Conservation (phyloP, 2,797 vertebrate genomes). For the Parauchenoglanis punctatus region DNA sequence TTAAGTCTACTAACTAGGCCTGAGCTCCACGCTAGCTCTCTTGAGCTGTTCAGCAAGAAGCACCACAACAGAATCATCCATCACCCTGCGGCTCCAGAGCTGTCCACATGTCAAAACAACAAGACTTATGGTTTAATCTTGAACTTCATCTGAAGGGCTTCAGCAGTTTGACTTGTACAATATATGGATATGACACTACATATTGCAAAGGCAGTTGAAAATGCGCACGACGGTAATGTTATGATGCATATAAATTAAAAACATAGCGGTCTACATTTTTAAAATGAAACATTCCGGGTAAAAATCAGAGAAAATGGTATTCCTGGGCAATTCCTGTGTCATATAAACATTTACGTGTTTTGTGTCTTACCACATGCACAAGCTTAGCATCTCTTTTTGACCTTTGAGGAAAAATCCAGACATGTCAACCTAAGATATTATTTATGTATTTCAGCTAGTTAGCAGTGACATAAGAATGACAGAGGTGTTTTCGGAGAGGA, state of each 20-base stretch:
- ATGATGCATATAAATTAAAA: not conserved
- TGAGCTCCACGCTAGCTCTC: not conserved
- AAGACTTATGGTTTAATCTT: conserved; percentile 27
- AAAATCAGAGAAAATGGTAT: not conserved
- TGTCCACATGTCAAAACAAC: conserved; percentile 21
- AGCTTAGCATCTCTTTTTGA: not conserved
- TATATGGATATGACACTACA: not conserved
- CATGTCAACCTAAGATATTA: not conserved
- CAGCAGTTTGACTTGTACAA: not conserved
- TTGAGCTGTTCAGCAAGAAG: not conserved
- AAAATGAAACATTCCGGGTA: not conserved
- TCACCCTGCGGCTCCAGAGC: conserved; percentile 8
- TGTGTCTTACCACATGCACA: not conserved
- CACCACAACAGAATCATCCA: not conserved
- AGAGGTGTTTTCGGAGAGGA: not conserved
- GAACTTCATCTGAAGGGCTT: conserved; percentile 15
- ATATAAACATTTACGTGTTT: not conserved
- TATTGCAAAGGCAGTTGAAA: not conserved
- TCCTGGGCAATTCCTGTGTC: not conserved
- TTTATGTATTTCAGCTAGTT: not conserved
- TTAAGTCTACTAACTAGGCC: not conserved
- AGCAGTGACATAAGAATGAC: not conserved
- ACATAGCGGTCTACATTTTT: not conserved
- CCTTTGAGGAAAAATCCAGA: not conserved
- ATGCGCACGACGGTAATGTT: not conserved